Evolutionary conservation across 2,797 vertebrate species (phyloP), one percentile per base, ranked within the genome.

Genomic region (Steatocranus sp.): DNA sequence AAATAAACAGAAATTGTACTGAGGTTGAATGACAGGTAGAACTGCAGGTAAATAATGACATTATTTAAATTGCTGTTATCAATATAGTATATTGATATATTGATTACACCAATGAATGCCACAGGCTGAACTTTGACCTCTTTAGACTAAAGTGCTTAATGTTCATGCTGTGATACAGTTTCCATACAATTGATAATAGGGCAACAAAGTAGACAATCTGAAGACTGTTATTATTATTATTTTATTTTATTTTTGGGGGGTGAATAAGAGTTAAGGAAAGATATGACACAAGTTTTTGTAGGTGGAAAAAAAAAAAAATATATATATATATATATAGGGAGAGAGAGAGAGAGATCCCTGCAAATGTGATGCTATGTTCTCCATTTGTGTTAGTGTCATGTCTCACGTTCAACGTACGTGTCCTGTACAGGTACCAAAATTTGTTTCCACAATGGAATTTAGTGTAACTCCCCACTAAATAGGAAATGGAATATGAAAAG

Each of bases 171-270:
- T 63, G 4, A 20, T 0, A 20, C 18, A 8, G 18, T 20, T 36
- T 63, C 4, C 30, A 34, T 34, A 11, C 30, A 61, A 2, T 34
- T 12, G 18, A 61, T 58, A n/a, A 58, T 4, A 32, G 27, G 27
- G 27, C 15, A 18, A 61, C 10, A 34, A n/a, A 61, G 10, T 7
- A n/a, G 30, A 34, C 6, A n/a, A n/a, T 61, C 56, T 61, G 56
- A 58, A 34, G 17, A 7, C 4, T 34, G 54, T 9, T 61, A 8
- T n/a, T n/a, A 4, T 11, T 58, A 0, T 32, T 56, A 2, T 30
- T 56, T 18, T 4, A 56, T n/a, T 58, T 58, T 7, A n/a, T 34
- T 34, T 32, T 58, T 11, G 30, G 30, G 4, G 0, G 30, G 4
- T 54, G 56, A 7, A 2, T 11, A 58, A 18, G 2, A n/a, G 56